phyloP scores from a whole-genome alignment of 2,797 vertebrate species.

The Gymnopithys bicolor region DNA sequence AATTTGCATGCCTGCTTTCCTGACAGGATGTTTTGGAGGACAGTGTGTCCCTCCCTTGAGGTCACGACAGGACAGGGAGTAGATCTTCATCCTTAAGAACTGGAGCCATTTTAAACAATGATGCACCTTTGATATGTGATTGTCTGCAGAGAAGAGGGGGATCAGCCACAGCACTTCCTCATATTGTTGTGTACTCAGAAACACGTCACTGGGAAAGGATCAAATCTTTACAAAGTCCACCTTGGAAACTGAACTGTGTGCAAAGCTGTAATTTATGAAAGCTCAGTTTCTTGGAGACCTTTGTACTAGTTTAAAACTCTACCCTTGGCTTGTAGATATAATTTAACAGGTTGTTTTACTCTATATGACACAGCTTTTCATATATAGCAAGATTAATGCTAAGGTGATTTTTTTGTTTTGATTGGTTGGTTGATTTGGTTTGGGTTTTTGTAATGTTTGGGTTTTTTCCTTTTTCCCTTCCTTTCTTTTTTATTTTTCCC shows the following conservation, averaged over 20 bases:
- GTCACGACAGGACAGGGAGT: conserved; percentile 41
- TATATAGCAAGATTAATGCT: neutral
- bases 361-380: neutral
- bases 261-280: neutral
- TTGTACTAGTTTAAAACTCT: conserved; percentile 35
- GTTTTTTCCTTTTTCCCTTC: neutral
- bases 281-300: conserved; percentile 22
- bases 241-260: neutral
- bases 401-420: neutral
- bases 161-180: conserved; percentile 31
- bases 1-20: conserved; percentile 40
- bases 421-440: neutral
- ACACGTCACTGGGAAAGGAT: neutral
- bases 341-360: neutral
- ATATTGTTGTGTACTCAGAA: conserved; percentile 37
- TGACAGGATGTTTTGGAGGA: conserved; percentile 68
- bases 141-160: conserved; percentile 19
- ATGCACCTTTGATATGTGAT: conserved; percentile 40
- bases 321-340: neutral
- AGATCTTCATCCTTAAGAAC: conserved; percentile 52
- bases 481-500: neutral
- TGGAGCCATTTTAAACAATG: conserved; percentile 57
- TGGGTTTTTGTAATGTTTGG: accelerated
- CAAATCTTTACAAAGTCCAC: conserved; percentile 47
- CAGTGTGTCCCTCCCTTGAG: conserved; percentile 47